Percentiles rank a stretch among this genome's conserved stretches.
phyloP scores from a whole-genome alignment of 2,888 invertebrate species.

The Epsilonema sp. region DNA sequence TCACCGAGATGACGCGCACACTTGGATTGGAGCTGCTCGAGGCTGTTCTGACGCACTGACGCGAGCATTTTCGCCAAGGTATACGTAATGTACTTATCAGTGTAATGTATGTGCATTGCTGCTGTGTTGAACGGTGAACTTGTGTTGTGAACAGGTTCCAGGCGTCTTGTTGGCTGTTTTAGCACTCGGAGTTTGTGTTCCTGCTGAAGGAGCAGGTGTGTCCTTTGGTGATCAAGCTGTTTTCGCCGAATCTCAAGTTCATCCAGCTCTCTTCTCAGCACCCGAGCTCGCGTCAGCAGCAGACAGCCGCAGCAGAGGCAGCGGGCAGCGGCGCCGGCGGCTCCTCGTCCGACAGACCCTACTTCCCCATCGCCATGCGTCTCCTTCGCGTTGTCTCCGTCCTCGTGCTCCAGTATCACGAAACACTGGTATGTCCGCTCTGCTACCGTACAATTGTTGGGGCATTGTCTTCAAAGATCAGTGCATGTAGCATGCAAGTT shows the following conservation, averaged over 20 bases:
- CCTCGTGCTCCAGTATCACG: constrained; percentile 77
- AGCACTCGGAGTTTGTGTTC: constrained; percentile 83
- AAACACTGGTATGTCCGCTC: constrained; percentile 60
- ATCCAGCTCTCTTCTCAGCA: constrained; percentile 36
- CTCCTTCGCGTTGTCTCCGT: constrained; percentile 74
- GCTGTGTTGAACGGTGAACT: not conserved
- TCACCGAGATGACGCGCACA: constrained; percentile 89
- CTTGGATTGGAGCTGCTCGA: constrained; percentile 87
- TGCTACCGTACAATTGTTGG: no score
- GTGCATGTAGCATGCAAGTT: constrained; percentile 18
- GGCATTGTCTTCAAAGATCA: no score
- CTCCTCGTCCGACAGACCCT: constrained; percentile 89
- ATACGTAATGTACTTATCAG: not conserved
- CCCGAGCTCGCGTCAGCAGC: constrained; percentile 10
- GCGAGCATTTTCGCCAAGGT: constrained; percentile 35
- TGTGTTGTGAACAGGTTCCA: not conserved
- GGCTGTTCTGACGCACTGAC: constrained; percentile 53
- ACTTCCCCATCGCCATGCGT: constrained; percentile 88
- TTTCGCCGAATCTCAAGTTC: constrained; percentile 95
- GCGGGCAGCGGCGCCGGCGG: no score
- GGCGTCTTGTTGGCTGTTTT: constrained; percentile 12
- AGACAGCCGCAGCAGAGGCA: no score
- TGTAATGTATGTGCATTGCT: not conserved
- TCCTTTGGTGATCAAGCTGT: constrained; percentile 87
- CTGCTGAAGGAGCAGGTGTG: constrained; percentile 87